These are phyloP conservation scores for Vannuccia rotundouncinata DNA, from an alignment of 2,888 invertebrate genomes.

Conservation along the genomic window DNA sequence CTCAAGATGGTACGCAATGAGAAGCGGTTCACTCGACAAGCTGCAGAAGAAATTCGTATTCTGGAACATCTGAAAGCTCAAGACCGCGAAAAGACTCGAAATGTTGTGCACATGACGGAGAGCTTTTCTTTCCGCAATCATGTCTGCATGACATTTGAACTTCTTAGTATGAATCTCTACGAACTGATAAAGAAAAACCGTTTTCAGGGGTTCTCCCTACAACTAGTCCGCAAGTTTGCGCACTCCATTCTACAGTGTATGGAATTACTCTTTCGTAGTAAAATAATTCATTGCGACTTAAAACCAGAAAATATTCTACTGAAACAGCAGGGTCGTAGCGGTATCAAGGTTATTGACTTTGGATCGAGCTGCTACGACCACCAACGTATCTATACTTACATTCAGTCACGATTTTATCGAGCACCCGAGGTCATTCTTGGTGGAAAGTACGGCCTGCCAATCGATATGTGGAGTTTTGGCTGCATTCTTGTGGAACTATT, in stretches of 20 bases:
- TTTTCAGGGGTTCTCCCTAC: slow-evolving; percentile 86
- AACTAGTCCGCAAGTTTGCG: slow-evolving; percentile 88
- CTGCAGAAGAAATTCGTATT: slow-evolving; percentile 84
- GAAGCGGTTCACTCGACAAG: slow-evolving; percentile 88
- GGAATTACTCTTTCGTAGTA: slow-evolving; percentile 62
- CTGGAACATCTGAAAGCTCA: slow-evolving; percentile 81
- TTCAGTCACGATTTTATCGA: slow-evolving; percentile 85
- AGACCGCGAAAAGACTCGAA: slow-evolving; percentile 88
- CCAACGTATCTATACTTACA: slow-evolving; percentile 87
- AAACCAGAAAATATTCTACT: slow-evolving; percentile 42
- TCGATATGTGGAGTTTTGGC: slow-evolving; percentile 58
- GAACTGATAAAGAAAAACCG: slow-evolving; percentile 95
- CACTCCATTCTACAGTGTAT: slow-evolving; percentile 85
- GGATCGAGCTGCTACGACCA: slow-evolving; percentile 57
- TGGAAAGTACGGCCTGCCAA: slow-evolving; percentile 75
- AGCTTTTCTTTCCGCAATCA: slow-evolving; percentile 90
- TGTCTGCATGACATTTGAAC: slow-evolving; percentile 92
- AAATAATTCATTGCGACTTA: slow-evolving; percentile 42
- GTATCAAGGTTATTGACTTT: slow-evolving; percentile 42
- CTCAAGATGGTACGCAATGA: slow-evolving; percentile 89
- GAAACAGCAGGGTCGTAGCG: slow-evolving; percentile 41
- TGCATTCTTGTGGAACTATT: slow-evolving; percentile 87
- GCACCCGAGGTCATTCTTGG: slow-evolving; percentile 70
- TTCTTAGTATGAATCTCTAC: slow-evolving; percentile 84
- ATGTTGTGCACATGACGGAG: slow-evolving; percentile 92